Evolutionary conservation across 1,140 invertebrate genomes (phyloP), one percentile per base, ranked within the genome.

Genomic region (Drosophila lini): DNA sequence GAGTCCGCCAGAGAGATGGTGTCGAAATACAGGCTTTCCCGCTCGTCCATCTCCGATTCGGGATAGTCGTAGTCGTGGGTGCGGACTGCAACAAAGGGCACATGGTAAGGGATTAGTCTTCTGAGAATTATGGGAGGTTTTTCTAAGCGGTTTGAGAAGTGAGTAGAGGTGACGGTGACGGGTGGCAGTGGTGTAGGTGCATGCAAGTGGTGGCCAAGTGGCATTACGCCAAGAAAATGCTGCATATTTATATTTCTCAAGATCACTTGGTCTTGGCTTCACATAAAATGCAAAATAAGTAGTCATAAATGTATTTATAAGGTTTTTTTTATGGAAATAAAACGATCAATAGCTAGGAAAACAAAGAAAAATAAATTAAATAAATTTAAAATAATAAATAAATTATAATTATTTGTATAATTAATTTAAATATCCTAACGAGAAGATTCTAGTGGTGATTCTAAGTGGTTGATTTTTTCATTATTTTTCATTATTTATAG

Each of bases 41-140:
- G 81, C 64, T 92, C 91, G 65, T 92, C 91, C 91, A 92, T 92
- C 61, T 92, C 91, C 65, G 91, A 92, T 68, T 85, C 81, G 69
- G 91, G 82, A 74, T 91, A 91, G 38, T 88, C 82, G 86, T 91
- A 90, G 52, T 92, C 91, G 89, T 92, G 75, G 73, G 91, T 92
- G 52, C 91, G 91, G 57, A 92, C 91, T 92, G 83, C 42, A 88
- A 89, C 63, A 36, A 58, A 56, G 50, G 56, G 41, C 60, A 69
- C 45, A 47, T 4, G 16, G 38, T 19, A 32, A 36, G 32, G 10
- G n/a, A 78, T 85, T 81, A 85, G 65, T 81, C 13, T 32, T 3
- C 41, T 1, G 40, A 8, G 11, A 53, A 5, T 31, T 41, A 10
- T 13, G 13, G 8, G 13, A 5, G 13, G 31, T 2, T 13, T 8